Evolutionary conservation across 2,797 vertebrate genomes (phyloP), one percentile per base, ranked within the genome.

Genomic region (Schizopygopsis malacanthus): DNA sequence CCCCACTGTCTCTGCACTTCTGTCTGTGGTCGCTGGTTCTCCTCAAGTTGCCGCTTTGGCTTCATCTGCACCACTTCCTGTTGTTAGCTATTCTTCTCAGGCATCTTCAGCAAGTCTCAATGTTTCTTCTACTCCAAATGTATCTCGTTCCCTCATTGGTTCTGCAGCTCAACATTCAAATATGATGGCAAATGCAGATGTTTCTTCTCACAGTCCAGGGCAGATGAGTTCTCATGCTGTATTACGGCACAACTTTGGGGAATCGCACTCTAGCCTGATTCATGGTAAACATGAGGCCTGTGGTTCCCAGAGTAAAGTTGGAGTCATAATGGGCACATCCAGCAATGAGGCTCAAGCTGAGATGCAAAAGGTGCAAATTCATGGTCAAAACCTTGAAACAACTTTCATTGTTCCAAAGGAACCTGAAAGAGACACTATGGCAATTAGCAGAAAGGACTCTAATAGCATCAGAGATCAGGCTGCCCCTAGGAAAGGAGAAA

Each of bases 271-370:
- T 37, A 75, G 28, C 77, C 78, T 59, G 65, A 88, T 83, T 56
- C 88, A 86, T 25, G 85, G 83, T 83, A 88, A 89, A 47, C 52
- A 76, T 25, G 91, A 93, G 10, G 89, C 84, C 59, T 50, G 69
- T 67, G n/a, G 13, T 13, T n/a, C 86, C 79, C 90, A 87, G 78
- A 80, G 87, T 63, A 89, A 93, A 86, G 80, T 80, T 16, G 86
- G 54, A 69, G 79, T 25, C 2, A 37, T 39, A 37, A 87, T 20
- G 33, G 83, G 75, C 50, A 8, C 54, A 22, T 86, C 61, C 52
- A 39, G 65, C 63, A 82, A 33, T 25, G 72, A 82, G 22, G 37
- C 43, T 71, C 76, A 47, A 8, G 61, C 43, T 39, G 67, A 87
- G 43, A 39, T 45, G 70, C 56, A 25, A 54, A 88, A 81, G 43